A percentile compares a stretch with the other conserved stretches of the same genome.
Evolutionary conservation across 2,888 invertebrate genomes (phyloP).

Genomic region (Eubasilissa splendida): DNA sequence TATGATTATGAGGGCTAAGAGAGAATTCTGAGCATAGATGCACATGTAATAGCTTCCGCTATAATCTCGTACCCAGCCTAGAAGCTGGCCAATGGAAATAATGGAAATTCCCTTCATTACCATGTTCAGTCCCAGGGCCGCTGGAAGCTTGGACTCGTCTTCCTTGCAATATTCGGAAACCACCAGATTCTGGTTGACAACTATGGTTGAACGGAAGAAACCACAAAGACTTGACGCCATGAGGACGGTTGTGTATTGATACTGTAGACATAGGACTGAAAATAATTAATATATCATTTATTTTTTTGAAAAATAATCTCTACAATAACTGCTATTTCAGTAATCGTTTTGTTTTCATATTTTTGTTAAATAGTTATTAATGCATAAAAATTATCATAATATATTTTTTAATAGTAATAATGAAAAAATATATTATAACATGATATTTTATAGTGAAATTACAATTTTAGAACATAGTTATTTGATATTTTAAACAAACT

Average conservation of each 20-base stretch:
- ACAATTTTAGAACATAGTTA: no score
- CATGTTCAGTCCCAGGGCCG: conserved; percentile 83
- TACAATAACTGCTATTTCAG: conserved; percentile 13
- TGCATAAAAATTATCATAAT: no score
- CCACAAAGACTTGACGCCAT: conserved; percentile 76
- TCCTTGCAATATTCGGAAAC: conserved; percentile 76
- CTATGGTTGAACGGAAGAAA: conserved; percentile 80
- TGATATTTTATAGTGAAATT: no score
- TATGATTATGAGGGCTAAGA: conserved; percentile 65
- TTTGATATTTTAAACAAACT: no score
- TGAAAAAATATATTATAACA: no score
- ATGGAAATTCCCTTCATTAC: conserved; percentile 80
- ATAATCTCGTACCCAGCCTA: conserved; percentile 79
- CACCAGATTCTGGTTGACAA: conserved; percentile 81
- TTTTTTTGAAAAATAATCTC: neutral
- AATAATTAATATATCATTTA: conserved; percentile 49
- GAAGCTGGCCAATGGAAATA: conserved; percentile 76
- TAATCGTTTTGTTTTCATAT: neutral
- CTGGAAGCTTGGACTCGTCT: conserved; percentile 69
- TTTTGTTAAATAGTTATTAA: neutral
- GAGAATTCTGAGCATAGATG: conserved; percentile 76
- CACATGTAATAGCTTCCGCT: conserved; percentile 76
- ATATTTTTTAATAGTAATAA: no score
- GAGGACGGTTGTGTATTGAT: conserved; percentile 70
- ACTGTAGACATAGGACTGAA: conserved; percentile 77